phyloP scores from a whole-genome alignment of 1,140 invertebrate genomes.

The Calephelis virginiensis region DNA sequence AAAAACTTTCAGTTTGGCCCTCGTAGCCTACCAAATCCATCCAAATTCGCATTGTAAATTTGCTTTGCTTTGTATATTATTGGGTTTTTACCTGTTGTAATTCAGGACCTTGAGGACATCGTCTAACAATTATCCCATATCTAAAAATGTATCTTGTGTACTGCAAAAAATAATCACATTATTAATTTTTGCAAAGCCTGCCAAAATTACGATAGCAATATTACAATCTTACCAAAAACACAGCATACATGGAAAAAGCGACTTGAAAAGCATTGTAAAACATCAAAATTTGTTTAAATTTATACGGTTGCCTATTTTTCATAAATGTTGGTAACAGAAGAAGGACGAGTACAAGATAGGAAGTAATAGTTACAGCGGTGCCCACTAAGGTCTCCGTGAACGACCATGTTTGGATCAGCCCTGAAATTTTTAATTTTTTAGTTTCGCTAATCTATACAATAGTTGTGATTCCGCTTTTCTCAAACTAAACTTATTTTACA shows the following conservation, averaged over 20 bases:
- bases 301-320: conserved; percentile 82
- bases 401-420: conserved; percentile 43
- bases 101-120: conserved; percentile 50
- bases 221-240: conserved; percentile 54
- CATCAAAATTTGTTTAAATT: conserved; percentile 81
- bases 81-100: conserved; percentile 39
- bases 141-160: conserved; percentile 49
- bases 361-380: conserved; percentile 66
- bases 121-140: conserved; percentile 48
- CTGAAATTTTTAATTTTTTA: conserved; percentile 32
- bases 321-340: conserved; percentile 84
- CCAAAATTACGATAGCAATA: conserved; percentile 29
- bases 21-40: too few species aligned
- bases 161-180: conserved; percentile 31
- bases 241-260: conserved; percentile 82
- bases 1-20: too few species aligned
- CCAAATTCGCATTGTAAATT: too few species aligned
- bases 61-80: too few species aligned
- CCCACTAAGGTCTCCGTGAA: conserved; percentile 42
- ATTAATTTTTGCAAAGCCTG: conserved; percentile 8
- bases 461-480: too few species aligned
- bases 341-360: conserved; percentile 82
- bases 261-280: conserved; percentile 86
- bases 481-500: too few species aligned
- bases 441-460: too few species aligned